Evolutionary conservation across 2,113 vertebrate species (phyloP).

Genomic region (Anas platyrhynchos): DNA sequence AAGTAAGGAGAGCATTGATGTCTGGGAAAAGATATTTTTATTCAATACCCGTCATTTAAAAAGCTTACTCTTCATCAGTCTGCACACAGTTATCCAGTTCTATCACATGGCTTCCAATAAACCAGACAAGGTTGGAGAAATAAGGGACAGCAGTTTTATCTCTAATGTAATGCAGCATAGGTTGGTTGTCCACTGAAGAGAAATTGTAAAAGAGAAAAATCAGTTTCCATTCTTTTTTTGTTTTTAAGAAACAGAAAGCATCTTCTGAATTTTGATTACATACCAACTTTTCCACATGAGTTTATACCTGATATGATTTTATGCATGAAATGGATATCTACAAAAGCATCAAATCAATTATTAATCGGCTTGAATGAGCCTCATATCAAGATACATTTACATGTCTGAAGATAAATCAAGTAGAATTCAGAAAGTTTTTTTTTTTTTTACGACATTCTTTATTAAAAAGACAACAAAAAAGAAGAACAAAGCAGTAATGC

Average conservation of each 20-base stretch:
- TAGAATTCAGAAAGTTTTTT: background rate
- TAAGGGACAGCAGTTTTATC: constrained; percentile 98
- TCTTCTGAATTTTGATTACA: constrained; percentile 23
- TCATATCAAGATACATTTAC: background rate
- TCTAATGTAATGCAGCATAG: constrained; percentile 98
- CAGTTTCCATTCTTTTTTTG: background rate
- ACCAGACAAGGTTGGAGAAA: constrained; percentile 99
- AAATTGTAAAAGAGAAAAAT: constrained; percentile 34
- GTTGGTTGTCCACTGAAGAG: constrained; percentile 95
- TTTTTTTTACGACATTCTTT: constrained; percentile 6
- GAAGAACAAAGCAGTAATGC: constrained; percentile 68
- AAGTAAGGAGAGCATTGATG: background rate
- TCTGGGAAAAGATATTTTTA: background rate
- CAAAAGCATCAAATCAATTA: constrained; percentile 15
- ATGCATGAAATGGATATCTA: constrained; percentile 56
- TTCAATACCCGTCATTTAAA: background rate
- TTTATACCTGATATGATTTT: constrained; percentile 34
- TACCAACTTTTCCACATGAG: constrained; percentile 7
- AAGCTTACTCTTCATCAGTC: constrained; percentile 96
- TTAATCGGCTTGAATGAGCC: background rate
- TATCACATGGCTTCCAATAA: constrained; percentile 97
- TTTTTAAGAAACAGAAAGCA: background rate
- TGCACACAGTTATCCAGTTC: constrained; percentile 98
- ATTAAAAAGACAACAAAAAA: constrained; percentile 22
- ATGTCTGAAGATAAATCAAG: background rate